These are phyloP conservation scores for Arctocebus calabarensis DNA, from an alignment of 2,797 vertebrate genomes.

Conservation along the genomic window DNA sequence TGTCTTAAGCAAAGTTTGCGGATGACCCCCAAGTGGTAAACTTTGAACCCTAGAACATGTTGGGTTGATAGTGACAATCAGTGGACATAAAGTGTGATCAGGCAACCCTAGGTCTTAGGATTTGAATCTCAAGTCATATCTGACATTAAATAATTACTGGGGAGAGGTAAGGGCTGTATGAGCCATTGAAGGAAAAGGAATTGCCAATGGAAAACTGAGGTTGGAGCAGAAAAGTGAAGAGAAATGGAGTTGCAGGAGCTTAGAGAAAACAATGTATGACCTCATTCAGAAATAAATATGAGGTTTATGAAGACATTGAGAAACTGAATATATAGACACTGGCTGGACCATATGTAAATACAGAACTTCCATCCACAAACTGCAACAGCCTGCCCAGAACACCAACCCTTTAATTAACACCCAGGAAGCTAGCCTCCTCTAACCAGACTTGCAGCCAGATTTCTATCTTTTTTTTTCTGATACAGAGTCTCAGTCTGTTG, in stretches of 20 bases:
- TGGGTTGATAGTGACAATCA: not conserved
- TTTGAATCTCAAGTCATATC: not conserved
- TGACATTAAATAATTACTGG: not conserved
- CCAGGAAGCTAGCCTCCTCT: not conserved
- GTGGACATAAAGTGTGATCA: not conserved
- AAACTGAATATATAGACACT: not conserved
- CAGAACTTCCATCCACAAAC: not conserved
- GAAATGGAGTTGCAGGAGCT: not conserved
- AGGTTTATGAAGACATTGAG: not conserved
- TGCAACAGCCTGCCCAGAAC: not conserved
- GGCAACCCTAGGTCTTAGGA: not conserved
- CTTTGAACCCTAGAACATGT: slow-evolving; percentile 1
- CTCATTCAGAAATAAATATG: slow-evolving; percentile 45
- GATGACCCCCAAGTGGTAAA: not conserved
- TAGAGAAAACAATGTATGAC: not conserved
- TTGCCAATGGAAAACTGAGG: not conserved
- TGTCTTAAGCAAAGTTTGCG: not conserved
- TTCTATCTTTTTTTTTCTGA: not conserved
- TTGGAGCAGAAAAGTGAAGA: not conserved
- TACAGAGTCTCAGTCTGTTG: no score
- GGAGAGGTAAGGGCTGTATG: not conserved
- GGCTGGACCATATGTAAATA: not conserved
- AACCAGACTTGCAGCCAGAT: not conserved
- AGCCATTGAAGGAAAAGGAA: slow-evolving; percentile 10
- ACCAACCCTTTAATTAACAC: slow-evolving; percentile 10